Evolutionary conservation across 2,888 invertebrate genomes (phyloP).

Genomic region (Nemapogon koenigi): DNA sequence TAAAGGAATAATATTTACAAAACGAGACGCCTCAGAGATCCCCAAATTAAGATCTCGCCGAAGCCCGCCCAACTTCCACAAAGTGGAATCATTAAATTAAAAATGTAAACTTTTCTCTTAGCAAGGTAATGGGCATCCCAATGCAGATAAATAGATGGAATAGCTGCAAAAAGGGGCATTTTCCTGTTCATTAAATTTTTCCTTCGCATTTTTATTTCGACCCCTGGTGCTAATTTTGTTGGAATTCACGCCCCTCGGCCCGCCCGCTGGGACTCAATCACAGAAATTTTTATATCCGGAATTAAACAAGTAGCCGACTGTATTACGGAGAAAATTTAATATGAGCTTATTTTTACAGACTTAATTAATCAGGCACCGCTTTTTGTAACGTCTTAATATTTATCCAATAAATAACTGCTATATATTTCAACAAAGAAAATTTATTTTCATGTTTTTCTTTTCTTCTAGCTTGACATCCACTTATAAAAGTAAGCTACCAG

Average conservation of each 20-base stretch:
- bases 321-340: slow-evolving; percentile 58
- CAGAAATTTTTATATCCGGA: slow-evolving; percentile 66
- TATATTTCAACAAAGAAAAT: too few relatives aligned
- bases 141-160: slow-evolving; percentile 67
- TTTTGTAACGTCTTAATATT: too few relatives aligned
- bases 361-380: slow-evolving; percentile 52
- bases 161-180: slow-evolving; percentile 67
- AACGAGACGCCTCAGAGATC: slow-evolving; percentile 66
- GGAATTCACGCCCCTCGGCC: slow-evolving; percentile 65
- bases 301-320: slow-evolving; percentile 64
- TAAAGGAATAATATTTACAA: slow-evolving; percentile 67
- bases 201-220: slow-evolving; percentile 65
- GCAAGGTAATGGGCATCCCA: slow-evolving; percentile 67
- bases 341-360: slow-evolving; percentile 52
- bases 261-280: slow-evolving; percentile 64
- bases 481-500: neutral
- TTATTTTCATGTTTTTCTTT: neutral
- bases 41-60: slow-evolving; percentile 65
- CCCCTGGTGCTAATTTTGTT: slow-evolving; percentile 68
- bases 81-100: slow-evolving; percentile 68
- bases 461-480: neutral
- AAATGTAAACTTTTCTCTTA: slow-evolving; percentile 68
- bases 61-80: slow-evolving; percentile 67
- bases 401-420: too few relatives aligned
- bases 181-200: slow-evolving; percentile 69